Evolutionary conservation across 2,113 vertebrate species (phyloP).

Genomic region (Orcinus orca): DNA sequence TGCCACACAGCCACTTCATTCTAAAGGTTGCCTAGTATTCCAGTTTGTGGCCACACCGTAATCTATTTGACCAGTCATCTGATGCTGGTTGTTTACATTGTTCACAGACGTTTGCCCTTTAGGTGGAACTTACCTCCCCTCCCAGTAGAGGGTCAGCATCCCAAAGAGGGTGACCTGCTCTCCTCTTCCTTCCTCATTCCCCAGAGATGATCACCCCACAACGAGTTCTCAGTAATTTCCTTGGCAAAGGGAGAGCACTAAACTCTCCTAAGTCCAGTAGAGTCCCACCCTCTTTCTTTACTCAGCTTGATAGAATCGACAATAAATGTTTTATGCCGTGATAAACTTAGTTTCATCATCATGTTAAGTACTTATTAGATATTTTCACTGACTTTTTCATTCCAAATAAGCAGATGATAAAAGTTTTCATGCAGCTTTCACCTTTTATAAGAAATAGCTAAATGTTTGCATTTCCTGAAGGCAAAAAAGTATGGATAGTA

Average conservation of each 20-base stretch:
- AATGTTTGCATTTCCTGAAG: not conserved
- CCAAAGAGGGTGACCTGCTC: not conserved
- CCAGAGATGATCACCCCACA: not conserved
- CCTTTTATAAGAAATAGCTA: not conserved
- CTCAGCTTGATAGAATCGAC: not conserved
- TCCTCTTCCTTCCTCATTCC: not conserved
- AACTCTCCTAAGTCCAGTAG: not conserved
- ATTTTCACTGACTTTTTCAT: not conserved
- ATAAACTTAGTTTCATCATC: not conserved
- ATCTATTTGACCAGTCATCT: too few relatives aligned
- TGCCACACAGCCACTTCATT: not conserved
- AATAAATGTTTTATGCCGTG: not conserved
- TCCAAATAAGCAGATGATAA: slow-evolving; percentile 52
- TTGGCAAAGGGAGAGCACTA: not conserved
- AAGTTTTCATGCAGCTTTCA: slow-evolving; percentile 34
- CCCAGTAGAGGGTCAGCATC: not conserved
- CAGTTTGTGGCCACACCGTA: fast-evolving
- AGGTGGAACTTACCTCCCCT: not conserved
- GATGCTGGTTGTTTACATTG: not conserved
- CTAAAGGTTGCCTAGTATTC: fast-evolving
- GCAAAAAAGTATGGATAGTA: fast-evolving
- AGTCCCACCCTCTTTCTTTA: not conserved
- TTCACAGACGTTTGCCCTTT: not conserved
- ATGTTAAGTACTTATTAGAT: not conserved
- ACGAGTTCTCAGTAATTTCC: not conserved